phyloP scores from a whole-genome alignment of 2,888 invertebrate species.

The Meliscaeva auricollis region DNA sequence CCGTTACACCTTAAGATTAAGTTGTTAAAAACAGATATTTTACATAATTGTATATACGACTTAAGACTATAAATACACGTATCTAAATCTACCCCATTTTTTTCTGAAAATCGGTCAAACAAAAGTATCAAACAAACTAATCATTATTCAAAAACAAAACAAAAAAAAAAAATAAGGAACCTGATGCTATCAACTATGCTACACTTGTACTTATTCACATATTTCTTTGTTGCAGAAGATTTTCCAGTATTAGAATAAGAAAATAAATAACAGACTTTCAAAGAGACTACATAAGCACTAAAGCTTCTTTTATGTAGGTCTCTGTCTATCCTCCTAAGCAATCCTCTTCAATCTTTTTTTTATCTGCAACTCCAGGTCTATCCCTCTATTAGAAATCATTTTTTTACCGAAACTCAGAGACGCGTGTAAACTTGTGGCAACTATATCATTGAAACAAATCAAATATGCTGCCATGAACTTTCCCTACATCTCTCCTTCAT shows the following conservation, averaged over 20 bases:
- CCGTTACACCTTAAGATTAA: no score
- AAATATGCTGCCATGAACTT: slow-evolving; percentile 68
- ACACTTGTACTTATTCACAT: slow-evolving; percentile 10
- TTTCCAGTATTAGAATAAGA: slow-evolving; percentile 25
- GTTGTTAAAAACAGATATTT: no score
- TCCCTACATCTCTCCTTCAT: slow-evolving; percentile 25
- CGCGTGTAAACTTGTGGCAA: slow-evolving; percentile 68
- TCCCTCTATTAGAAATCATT: slow-evolving; percentile 41
- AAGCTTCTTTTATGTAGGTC: slow-evolving; percentile 29
- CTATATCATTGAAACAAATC: slow-evolving; percentile 71
- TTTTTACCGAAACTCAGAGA: slow-evolving; percentile 53
- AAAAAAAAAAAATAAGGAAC: neutral
- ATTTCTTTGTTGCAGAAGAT: slow-evolving; percentile 17
- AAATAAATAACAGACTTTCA: slow-evolving; percentile 28
- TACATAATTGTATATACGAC: no score
- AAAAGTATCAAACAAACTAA: neutral
- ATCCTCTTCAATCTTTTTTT: slow-evolving; percentile 16
- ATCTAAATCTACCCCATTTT: neutral
- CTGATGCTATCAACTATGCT: slow-evolving; percentile 21
- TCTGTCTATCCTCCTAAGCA: neutral
- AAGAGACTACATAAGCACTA: slow-evolving; percentile 39
- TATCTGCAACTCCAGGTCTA: slow-evolving; percentile 34
- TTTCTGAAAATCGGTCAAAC: neutral
- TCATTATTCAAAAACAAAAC: neutral
- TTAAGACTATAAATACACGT: no score